Base-by-base conservation (phyloP, 2,797 vertebrate species). In the Pangasius djambal region DNA sequence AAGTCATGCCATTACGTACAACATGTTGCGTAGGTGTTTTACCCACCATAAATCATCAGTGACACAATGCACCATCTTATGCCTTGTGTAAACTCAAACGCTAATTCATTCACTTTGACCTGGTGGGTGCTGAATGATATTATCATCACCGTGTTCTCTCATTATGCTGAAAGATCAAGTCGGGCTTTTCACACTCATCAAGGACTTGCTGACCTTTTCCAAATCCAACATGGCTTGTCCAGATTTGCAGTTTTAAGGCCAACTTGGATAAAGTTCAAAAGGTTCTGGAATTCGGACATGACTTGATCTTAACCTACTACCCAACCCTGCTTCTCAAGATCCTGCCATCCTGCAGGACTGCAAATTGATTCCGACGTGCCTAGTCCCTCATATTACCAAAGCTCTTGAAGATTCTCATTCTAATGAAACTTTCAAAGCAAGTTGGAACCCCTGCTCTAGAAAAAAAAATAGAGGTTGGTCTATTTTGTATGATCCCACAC, bases 1-100 rank as follows among this genome's bases (percentile, higher is more conserved):
- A 50, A 85, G 61, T 25, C 44, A 31, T 1, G 6, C 6, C 13
- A 28, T 69, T 57, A 79, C 12, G 4, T 37, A 28, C 2, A 57
- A 4, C 77, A 59, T 82, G 55, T 57, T 7, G 6, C 2, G 37
- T 59, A 72, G n/a, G 65, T 72, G 88, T 86, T 82, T 82, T 25
- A 82, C 20, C 4, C 2, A 2, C 55, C 25, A 22, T 37, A 81
- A 89, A 77, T 84, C 57, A 57, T 67, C 22, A 7, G 7, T 59
- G 12, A 52, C 55, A 89, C 88, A 86, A 40, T n/a, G 52, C 50
- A 52, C 34, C 59, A 84, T 18, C 81, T 83, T 87, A 74, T 63
- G 3, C 8, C 2, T 28, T 34, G 34, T 22, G 6, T 67, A 65
- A 65, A 77, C n/a, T 15, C 52, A 2, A 69, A 65, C 6, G 3